Evolutionary conservation across 2,888 invertebrate genomes (phyloP).

Genomic region (Eustalomyia histrio): DNA sequence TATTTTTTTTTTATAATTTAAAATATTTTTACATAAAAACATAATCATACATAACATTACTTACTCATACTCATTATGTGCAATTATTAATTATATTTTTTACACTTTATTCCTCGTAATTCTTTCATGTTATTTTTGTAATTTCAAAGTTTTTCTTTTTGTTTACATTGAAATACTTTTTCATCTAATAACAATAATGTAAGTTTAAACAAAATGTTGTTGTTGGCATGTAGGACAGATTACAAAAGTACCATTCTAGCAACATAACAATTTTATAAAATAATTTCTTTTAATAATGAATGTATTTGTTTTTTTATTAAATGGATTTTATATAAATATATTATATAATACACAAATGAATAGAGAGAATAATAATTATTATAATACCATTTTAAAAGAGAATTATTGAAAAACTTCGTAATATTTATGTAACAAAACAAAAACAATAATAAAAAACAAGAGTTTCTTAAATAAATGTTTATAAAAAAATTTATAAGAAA

Average conservation of each 20-base stretch:
- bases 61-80: slow-evolving; percentile 60
- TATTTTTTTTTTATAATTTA: too few relatives aligned
- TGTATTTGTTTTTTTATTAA: neutral
- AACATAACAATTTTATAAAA: neutral
- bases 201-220: slow-evolving; percentile 3
- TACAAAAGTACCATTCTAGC: neutral
- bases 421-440: slow-evolving; percentile 47
- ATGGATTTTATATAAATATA: neutral
- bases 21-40: too few relatives aligned
- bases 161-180: neutral
- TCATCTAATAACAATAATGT: neutral
- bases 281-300: neutral
- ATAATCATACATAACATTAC: slow-evolving; percentile 5
- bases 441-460: slow-evolving; percentile 27
- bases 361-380: neutral
- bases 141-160: neutral
- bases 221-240: neutral
- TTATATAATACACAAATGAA: neutral
- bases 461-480: slow-evolving; percentile 64
- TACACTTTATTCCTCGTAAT: neutral
- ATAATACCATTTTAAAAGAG: slow-evolving; percentile 21
- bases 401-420: slow-evolving; percentile 46
- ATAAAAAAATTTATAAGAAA: slow-evolving; percentile 26
- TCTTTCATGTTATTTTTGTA: neutral
- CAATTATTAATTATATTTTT: slow-evolving; percentile 60